Conservation (phyloP, 2,797 vertebrate species). For the Amniataba percoides region DNA sequence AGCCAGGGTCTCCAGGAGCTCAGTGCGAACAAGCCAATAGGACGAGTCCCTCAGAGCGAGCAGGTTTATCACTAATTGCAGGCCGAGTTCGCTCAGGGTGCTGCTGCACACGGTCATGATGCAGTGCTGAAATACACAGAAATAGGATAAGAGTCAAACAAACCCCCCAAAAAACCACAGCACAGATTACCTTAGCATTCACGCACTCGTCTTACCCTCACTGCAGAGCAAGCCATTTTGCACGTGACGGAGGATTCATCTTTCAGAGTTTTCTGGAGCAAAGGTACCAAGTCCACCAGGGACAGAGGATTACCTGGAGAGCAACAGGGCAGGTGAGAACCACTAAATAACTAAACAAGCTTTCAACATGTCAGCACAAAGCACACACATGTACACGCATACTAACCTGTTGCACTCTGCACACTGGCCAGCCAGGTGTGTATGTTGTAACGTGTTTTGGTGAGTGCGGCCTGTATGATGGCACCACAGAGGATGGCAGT, state of each 20-base stretch:
- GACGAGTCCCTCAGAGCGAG: slow-evolving; percentile 91
- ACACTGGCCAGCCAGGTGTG: slow-evolving; percentile 90
- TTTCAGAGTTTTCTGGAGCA: slow-evolving; percentile 91
- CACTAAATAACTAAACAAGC: not conserved
- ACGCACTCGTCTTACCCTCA: slow-evolving; percentile 87
- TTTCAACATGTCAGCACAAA: not conserved
- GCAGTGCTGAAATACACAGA: slow-evolving; percentile 73
- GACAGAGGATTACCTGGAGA: slow-evolving; percentile 90
- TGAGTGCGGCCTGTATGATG: slow-evolving; percentile 91
- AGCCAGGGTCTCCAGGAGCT: slow-evolving; percentile 94
- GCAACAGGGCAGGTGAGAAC: not conserved
- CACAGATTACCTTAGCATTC: not conserved
- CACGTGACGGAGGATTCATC: slow-evolving; percentile 97
- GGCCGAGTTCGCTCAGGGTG: slow-evolving; percentile 91
- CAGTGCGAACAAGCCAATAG: slow-evolving; percentile 97
- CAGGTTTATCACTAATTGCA: slow-evolving; percentile 92
- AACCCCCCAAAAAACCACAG: not conserved
- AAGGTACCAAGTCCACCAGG: slow-evolving; percentile 91
- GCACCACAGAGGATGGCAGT: slow-evolving; percentile 94
- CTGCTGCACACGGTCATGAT: slow-evolving; percentile 93
- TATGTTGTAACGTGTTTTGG: slow-evolving; percentile 91
- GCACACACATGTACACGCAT: not conserved
- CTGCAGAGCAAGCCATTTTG: slow-evolving; percentile 94
- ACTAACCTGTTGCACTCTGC: slow-evolving; percentile 84
- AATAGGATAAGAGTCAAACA: slow-evolving; percentile 18